Percentiles rank a stretch among this genome's conserved stretches.
Conservation (phyloP, 2,888 invertebrate species). For the Globia sparganii region DNA sequence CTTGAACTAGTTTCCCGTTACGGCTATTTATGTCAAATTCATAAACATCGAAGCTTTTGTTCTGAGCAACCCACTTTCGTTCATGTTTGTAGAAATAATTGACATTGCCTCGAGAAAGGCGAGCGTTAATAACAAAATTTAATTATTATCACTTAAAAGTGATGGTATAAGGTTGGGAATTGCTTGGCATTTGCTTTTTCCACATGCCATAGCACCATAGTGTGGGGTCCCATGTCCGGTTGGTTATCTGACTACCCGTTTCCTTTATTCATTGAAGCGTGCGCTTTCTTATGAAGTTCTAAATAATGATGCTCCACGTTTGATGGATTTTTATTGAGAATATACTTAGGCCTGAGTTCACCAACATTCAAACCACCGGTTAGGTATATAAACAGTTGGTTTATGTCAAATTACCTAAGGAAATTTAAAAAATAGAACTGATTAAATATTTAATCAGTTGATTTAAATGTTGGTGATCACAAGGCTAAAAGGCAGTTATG, state of each 20-base stretch:
- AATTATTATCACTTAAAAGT: constrained; percentile 61
- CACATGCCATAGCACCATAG: constrained; percentile 52
- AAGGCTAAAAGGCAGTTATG: background rate
- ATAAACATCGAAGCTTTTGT: constrained; percentile 71
- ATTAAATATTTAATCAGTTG: no score
- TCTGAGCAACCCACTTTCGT: constrained; percentile 75
- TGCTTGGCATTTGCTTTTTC: constrained; percentile 52
- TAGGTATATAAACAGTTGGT: no score
- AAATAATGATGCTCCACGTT: background rate
- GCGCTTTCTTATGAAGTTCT: constrained; percentile 32
- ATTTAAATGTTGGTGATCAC: no score
- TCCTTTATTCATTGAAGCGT: constrained; percentile 71
- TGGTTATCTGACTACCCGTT: constrained; percentile 69
- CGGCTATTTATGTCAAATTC: constrained; percentile 64
- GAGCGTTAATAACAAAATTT: constrained; percentile 69
- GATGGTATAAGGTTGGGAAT: constrained; percentile 63
- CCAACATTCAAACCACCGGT: no score
- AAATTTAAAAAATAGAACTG: no score
- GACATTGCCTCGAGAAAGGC: constrained; percentile 79
- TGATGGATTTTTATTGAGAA: constrained; percentile 10
- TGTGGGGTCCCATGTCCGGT: constrained; percentile 67
- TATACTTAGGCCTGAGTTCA: no score
- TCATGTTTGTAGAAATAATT: constrained; percentile 82
- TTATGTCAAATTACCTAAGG: no score
- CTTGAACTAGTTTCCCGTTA: constrained; percentile 61